Evolutionary conservation across 2,888 invertebrate genomes (phyloP), one percentile per base, ranked within the genome.

Genomic region (Dione juno): DNA sequence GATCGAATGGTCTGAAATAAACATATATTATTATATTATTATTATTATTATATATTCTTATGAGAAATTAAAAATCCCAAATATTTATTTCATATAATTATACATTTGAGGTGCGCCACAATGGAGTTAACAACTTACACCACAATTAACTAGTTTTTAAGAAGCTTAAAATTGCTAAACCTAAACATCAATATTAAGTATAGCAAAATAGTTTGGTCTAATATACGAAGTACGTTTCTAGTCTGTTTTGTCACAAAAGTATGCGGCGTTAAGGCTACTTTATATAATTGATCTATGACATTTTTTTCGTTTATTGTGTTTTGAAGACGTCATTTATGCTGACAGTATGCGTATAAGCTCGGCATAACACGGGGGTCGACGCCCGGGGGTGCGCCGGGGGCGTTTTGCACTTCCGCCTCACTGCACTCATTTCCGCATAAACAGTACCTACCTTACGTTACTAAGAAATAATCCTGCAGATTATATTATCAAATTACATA

Each of bases 371-470:
- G 77, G 77, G 85, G 91, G 90, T 91, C 90, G 89, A 86, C 85
- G 90, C 79, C 89, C 90, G 85, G 81, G 83, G 83, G 83, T 79
- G 80, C 74, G 76, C 74, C 79, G 84, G 92, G 87, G 89, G 88
- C 87, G 87, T 84, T 89, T 85, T 89, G 86, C 90, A 89, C 88
- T 90, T 92, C 91, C 92, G 87, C 88, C 82, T 88, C 89, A 83
- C 90, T 88, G 87, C 90, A 88, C 89, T 91, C 87, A 90, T 91
- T 92, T 91, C 88, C 89, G 90, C 87, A 90, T 89, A 91, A 91
- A 90, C 86, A 89, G 83, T 85, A 85, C 84, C 82, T 84, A 82
- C 83, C 79, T 81, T 79, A 77, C 77, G 75, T 79, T 84, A 87
- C 87, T 84, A 87, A 89, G 84, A 89, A 83, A 79, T 81, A 84